phyloP scores from a whole-genome alignment of 2,888 invertebrate genomes.

The Trypoxylon attenuatum region DNA sequence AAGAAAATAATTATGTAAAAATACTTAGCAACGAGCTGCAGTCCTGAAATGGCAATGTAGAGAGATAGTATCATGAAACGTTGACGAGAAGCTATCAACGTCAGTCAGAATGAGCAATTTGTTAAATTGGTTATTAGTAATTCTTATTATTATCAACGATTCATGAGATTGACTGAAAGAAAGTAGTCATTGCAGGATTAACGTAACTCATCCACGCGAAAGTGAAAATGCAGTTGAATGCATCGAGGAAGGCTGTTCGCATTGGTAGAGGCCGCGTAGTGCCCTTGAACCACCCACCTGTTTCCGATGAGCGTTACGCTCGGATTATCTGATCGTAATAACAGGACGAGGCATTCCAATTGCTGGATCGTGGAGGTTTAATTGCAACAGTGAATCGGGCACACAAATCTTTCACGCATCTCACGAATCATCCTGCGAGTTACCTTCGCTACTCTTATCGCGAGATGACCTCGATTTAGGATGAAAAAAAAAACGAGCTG shows the following conservation, averaged over 20 bases:
- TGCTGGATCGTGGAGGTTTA: constrained; percentile 44
- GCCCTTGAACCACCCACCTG: constrained; percentile 58
- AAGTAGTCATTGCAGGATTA: no score
- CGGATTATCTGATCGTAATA: constrained; percentile 56
- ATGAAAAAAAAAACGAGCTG: no score
- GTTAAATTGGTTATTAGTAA: no score
- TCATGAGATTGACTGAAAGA: no score
- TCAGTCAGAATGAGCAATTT: no score
- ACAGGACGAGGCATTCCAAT: constrained; percentile 50
- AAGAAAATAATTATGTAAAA: no score
- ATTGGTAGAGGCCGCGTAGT: constrained; percentile 22
- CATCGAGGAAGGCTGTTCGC: constrained; percentile 16
- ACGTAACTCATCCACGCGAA: no score
- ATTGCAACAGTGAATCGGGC: constrained; percentile 52
- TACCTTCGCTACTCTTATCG: background rate
- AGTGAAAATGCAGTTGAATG: constrained; percentile 26
- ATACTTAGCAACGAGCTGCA: no score
- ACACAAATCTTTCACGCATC: background rate
- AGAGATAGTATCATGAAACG: no score
- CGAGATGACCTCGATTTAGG: background rate
- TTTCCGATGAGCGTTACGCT: constrained; percentile 45
- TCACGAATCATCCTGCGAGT: background rate
- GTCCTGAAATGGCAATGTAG: no score
- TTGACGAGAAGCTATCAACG: no score
- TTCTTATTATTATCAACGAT: no score